Base-by-base conservation (phyloP, 2,113 vertebrate species). In the Leucopternis melanops region DNA sequence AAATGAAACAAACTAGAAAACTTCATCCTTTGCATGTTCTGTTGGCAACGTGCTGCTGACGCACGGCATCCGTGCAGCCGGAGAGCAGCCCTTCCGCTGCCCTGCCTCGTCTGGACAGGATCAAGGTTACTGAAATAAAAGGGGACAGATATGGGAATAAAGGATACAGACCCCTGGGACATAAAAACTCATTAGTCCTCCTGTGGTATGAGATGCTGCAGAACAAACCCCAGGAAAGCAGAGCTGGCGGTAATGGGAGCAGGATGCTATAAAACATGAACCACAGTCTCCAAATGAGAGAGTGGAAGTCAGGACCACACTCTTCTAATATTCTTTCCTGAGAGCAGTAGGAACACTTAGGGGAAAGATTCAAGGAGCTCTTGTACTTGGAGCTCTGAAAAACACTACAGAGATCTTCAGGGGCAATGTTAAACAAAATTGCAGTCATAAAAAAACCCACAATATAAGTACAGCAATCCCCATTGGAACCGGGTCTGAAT, bases 261-360 rank as follows among this genome's bases (percentile, higher is more conserved):
- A 12, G 66, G 86, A 66, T 90, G 88, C 80, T 86, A 6, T 31
- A 45, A 83, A 86, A 73, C 95, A 95, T 88, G 97, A 96, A 84
- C 69, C 84, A 84, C 85, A 44, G 52, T 6, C 45, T 89, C 63
- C 93, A 97, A 96, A 96, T 96, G 91, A 90, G 90, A 86, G 32
- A 58, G 61, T 45, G 69, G 74, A 78, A 96, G 88, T 44, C 86
- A 75, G 73, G 74, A 90, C 86, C 97, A 95, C 85, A 90, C 58
- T 84, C 81, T 31, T 34, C 74, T 81, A 70, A 95, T 96, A 61
- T 90, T 92, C 79, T 69, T 86, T 72, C 44, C 81, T 11, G 50
- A 45, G 54, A 82, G 88, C 65, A 54, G 29, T 25, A 69, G 88
- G 63, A 89, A 94, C 87, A 85, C 82, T 94, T 91, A 66, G 23